Base-by-base conservation (phyloP, 2,888 invertebrate species). In the Drosophila neotestacea region DNA sequence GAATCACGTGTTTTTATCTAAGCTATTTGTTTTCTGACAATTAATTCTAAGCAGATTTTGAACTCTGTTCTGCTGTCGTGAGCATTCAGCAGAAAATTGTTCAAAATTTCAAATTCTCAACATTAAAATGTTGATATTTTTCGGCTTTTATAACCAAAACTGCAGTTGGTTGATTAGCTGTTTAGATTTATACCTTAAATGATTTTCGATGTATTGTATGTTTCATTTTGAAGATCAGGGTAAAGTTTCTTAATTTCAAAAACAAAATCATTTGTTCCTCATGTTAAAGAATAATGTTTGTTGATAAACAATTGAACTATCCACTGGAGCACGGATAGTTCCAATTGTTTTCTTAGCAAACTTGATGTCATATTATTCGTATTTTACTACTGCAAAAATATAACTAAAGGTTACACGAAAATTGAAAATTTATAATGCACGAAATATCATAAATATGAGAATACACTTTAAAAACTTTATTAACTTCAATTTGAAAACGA, bases 61-160 rank as follows among this genome's bases (percentile, higher is more conserved):
- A 66, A 60, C 79, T 10, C 51, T 81, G 74, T 85, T 91, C 90
- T 91, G 91, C 88, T 90, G 90, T 89, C 85, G 91, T 90, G 91
- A 90, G 90, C 90, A 90, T 90, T 91, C 87, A 91, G 88, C 90
- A 90, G 84, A 90, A 90, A 77, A 85, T 73, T 76, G 87, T 73
- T 73, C 89, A 85, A 77, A 88, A 72, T 74, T 44, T 28, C 16
- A 47, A 51, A 32, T 65, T 46, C 67, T 38, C 42, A 51, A 46
- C 28, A 55, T 13, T 4, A 30, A n/a, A 48, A 13, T 47, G 41
- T 47, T 47, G 55, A 47, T n/a, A 11, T 22, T 58, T 61, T 28
- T 44, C 4, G 42, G 50, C 47, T 54, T 13, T 36, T 44, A 10
- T 65, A 70, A 58, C 72, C 73, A 66, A 88, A 79, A 79, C 83